Evolutionary conservation across 2,888 invertebrate species (phyloP).

Genomic region (Griposia aprilina): DNA sequence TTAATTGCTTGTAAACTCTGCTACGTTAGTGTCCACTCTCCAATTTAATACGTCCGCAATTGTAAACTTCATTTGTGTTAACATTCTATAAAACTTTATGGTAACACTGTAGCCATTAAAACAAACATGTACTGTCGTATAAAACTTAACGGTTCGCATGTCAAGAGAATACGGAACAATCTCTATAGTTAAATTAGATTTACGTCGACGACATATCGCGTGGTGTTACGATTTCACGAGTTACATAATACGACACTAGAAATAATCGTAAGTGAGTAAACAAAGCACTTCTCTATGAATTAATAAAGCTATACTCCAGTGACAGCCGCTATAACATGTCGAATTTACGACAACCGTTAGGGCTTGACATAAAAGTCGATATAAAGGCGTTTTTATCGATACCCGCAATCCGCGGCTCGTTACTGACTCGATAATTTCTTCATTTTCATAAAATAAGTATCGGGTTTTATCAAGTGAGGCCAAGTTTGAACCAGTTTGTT

Average conservation of each 20-base stretch:
- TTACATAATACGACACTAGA: constrained; percentile 73
- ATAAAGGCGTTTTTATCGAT: constrained; percentile 85
- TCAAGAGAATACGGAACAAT: constrained; percentile 71
- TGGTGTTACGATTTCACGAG: constrained; percentile 73
- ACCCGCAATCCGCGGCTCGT: constrained; percentile 80
- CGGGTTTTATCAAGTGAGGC: constrained; percentile 64
- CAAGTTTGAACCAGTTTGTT: constrained; percentile 76
- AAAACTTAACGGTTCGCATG: constrained; percentile 72
- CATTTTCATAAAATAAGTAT: constrained; percentile 78
- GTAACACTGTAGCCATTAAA: constrained; percentile 64
- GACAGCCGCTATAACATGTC: constrained; percentile 77
- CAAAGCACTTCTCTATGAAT: constrained; percentile 78
- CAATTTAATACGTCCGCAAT: constrained; percentile 67
- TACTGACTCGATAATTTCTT: constrained; percentile 84
- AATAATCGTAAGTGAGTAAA: constrained; percentile 75
- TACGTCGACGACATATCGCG: constrained; percentile 73
- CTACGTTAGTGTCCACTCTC: constrained; percentile 62
- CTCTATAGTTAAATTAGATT: constrained; percentile 74
- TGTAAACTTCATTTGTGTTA: constrained; percentile 69
- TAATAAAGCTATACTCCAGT: constrained; percentile 82
- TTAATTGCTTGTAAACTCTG: constrained; percentile 69
- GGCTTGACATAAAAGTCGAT: constrained; percentile 82
- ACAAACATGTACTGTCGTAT: constrained; percentile 67
- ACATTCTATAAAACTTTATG: constrained; percentile 71
- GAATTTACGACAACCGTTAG: constrained; percentile 84